A percentile compares a stretch with the other conserved stretches of the same genome.
Conservation (phyloP, 2,113 vertebrate species). For the Andinoacara biseriatus region DNA sequence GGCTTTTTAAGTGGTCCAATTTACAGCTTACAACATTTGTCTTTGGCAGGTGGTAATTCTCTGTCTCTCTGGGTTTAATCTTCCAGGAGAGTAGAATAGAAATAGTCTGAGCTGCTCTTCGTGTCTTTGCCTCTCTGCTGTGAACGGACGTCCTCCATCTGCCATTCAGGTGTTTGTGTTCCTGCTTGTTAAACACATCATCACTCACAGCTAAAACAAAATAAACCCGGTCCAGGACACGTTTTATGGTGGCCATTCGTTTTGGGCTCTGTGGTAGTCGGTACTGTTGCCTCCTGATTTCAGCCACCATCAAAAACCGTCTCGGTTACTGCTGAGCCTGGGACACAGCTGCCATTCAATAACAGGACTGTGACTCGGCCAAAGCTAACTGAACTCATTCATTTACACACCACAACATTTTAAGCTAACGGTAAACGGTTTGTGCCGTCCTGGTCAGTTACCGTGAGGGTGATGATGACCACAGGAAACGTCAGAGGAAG, state of each 20-base stretch:
- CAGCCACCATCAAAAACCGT: neutral
- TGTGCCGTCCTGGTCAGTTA: too few relatives aligned
- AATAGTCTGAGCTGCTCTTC: neutral
- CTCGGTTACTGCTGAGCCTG: neutral
- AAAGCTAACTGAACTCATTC: too few relatives aligned
- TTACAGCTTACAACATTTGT: neutral
- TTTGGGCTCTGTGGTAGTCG: neutral
- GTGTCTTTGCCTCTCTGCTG: neutral
- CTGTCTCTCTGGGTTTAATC: neutral
- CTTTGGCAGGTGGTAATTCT: neutral
- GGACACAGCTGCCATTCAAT: neutral
- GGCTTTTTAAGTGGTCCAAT: neutral
- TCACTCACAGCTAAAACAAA: neutral
- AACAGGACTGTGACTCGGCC: too few relatives aligned
- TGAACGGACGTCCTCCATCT: neutral
- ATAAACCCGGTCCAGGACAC: neutral
- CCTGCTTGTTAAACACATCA: neutral
- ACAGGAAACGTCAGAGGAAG: too few relatives aligned
- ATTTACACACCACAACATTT: too few relatives aligned
- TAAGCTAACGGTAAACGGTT: too few relatives aligned
- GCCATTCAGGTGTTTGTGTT: neutral
- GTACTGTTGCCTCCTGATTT: neutral
- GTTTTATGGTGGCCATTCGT: neutral
- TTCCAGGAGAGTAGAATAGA: neutral
- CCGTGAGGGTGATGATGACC: too few relatives aligned